Evolutionary conservation across 2,113 vertebrate species (phyloP), one percentile per base, ranked within the genome.

Genomic region (Axis porcinus): DNA sequence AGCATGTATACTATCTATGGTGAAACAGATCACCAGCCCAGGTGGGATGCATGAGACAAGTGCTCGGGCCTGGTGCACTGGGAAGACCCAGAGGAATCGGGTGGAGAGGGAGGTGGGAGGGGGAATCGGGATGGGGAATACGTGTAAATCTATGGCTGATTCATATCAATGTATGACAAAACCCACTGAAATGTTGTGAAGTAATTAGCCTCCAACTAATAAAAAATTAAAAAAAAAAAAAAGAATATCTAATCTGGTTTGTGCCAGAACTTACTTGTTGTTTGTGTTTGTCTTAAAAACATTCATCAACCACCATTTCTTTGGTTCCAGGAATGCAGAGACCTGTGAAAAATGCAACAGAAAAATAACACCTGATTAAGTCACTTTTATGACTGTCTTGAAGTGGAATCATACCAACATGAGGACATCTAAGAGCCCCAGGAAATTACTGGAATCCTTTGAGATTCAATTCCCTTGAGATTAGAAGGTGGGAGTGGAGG

Each of bases 251-350:
- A 94, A 95, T 97, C 81, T 97, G 94, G 60, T 89, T 98, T 97
- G 95, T 98, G 95, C 96, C 98, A 98, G 92, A 97, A 97, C 16
- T 30, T 91, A 15, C 97, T 98, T 98, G 97, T 97, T 91, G 13
- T 97, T 98, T 98, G 96, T 96, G 76, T 98, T 97, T 98, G 91
- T 98, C 97, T 98, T 97, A 96, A 98, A 99, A 98, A 97, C 83
- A 98, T 96, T 93, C 93, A 96, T 97, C 96, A 97, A 91, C 94
- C 92, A 97, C 93, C 96, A 95, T 91, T 96, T 92, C 95, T 97
- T 95, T 97, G 93, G 91, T 89, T 96, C 83, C 25, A 96, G 78
- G 3, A 62, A 98, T 97, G 64, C 23, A 87, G 89, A 93, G 92
- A 45, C 33, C 57, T 81, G 70, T 96, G 95, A 92, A 97, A 88